Conservation (phyloP, 1,140 invertebrate species). For the Nasonia giraulti region DNA sequence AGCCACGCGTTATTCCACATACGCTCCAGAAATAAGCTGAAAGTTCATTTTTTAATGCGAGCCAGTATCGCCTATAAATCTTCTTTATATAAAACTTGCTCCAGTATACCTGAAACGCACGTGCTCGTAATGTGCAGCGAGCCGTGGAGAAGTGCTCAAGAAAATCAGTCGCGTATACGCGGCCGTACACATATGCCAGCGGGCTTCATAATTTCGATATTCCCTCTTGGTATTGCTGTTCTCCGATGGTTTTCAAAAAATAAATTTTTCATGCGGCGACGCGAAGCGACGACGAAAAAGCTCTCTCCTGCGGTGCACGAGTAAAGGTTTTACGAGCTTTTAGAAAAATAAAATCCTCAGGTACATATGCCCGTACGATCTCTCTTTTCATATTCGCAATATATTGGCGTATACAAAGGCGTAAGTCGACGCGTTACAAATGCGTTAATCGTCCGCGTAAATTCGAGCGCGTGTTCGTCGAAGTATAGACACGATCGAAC, state of each 20-base stretch:
- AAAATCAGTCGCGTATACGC: conserved; percentile 21
- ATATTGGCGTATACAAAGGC: background rate
- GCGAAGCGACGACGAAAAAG: background rate
- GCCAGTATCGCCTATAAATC: conserved; percentile 27
- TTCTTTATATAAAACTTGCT: conserved; percentile 35
- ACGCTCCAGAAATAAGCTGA: background rate
- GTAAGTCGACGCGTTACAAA: background rate
- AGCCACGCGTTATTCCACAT: background rate
- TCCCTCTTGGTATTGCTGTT: background rate
- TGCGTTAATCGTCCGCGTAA: background rate
- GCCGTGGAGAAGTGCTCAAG: background rate
- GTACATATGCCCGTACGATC: background rate
- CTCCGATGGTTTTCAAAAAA: background rate
- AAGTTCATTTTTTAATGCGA: conserved; percentile 12
- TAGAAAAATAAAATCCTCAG: background rate
- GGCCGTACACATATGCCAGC: background rate
- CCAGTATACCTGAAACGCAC: background rate
- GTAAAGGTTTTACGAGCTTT: background rate
- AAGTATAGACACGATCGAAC: no score
- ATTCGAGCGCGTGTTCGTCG: background rate
- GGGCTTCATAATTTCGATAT: conserved; percentile 7
- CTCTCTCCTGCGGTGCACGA: background rate
- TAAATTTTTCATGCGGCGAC: background rate
- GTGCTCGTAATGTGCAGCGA: background rate
- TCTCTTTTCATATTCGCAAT: no score